Percentiles rank a stretch among this genome's conserved stretches.
phyloP scores from a whole-genome alignment of 1,140 invertebrate species.

The Centruroides vittatus region DNA sequence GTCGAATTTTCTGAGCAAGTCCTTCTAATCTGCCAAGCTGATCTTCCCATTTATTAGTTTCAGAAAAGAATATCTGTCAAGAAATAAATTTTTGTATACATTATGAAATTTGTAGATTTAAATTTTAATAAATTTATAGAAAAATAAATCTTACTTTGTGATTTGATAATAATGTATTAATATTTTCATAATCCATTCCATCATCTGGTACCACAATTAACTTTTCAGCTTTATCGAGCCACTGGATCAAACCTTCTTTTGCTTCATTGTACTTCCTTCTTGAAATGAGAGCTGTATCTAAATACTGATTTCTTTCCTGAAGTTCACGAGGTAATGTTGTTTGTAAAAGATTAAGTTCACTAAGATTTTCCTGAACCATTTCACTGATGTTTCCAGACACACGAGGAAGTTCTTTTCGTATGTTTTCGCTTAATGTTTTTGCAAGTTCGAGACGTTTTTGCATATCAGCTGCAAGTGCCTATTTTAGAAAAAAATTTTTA shows the following conservation, averaged over 20 bases:
- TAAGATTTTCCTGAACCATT: constrained; percentile 56
- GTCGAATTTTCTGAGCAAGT: constrained; percentile 7
- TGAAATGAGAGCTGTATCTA: constrained; percentile 8
- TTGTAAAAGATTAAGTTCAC: constrained; percentile 59
- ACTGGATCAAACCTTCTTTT: constrained; percentile 29
- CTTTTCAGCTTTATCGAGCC: constrained; percentile 69
- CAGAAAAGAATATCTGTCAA: constrained; percentile 12
- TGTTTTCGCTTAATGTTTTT: no score
- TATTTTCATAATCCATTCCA: constrained; percentile 74
- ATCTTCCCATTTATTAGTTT: constrained; percentile 10
- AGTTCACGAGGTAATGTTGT: constrained; percentile 61
- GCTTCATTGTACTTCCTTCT: constrained; percentile 7
- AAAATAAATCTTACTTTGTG: constrained; percentile 43
- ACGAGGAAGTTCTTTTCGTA: no score
- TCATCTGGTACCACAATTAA: constrained; percentile 58
- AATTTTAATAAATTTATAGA: background rate
- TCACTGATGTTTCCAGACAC: no score
- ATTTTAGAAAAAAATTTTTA: no score
- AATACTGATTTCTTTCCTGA: constrained; percentile 44
- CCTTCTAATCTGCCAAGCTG: constrained; percentile 8
- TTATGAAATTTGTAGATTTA: background rate
- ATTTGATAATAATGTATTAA: constrained; percentile 63
- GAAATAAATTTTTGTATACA: background rate
- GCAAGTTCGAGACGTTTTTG: no score
- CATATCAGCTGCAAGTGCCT: no score